A percentile compares a stretch with the other conserved stretches of the same genome.
Evolutionary conservation across 2,113 vertebrate genomes (phyloP).

Genomic region (Corydoras sp.): DNA sequence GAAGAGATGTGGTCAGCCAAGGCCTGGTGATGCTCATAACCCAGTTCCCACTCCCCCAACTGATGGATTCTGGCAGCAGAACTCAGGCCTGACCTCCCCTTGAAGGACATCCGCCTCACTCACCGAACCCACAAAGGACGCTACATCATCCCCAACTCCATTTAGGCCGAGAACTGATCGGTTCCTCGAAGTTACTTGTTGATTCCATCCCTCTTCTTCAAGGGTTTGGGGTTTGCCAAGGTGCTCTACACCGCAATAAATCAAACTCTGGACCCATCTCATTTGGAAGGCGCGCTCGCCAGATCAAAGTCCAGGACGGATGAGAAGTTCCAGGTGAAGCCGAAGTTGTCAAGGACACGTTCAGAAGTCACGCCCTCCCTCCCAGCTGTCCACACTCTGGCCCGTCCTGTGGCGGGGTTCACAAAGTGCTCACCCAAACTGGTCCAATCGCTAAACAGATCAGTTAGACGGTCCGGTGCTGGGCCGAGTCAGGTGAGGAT

Average conservation of each 20-base stretch:
- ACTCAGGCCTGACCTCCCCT: slow-evolving; percentile 63
- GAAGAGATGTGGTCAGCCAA: slow-evolving; percentile 54
- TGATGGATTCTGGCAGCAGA: slow-evolving; percentile 57
- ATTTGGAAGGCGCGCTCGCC: slow-evolving; percentile 6
- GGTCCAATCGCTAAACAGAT: slow-evolving; percentile 51
- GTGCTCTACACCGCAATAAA: neutral
- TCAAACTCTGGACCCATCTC: slow-evolving; percentile 13
- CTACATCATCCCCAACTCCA: slow-evolving; percentile 30
- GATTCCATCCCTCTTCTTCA: slow-evolving; percentile 19
- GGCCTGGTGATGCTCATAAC: slow-evolving; percentile 40
- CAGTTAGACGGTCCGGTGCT: slow-evolving; percentile 47
- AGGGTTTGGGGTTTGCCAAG: neutral
- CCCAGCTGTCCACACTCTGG: slow-evolving; percentile 40
- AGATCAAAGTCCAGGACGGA: neutral
- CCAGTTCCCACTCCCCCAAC: slow-evolving; percentile 50
- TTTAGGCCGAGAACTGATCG: neutral
- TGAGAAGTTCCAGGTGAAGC: slow-evolving; percentile 18
- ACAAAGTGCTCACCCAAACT: slow-evolving; percentile 37
- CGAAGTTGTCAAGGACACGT: slow-evolving; percentile 45
- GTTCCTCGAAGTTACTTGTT: slow-evolving; percentile 33
- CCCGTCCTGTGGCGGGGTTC: slow-evolving; percentile 44
- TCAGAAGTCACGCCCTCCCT: slow-evolving; percentile 17
- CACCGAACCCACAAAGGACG: slow-evolving; percentile 34
- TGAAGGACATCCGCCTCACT: slow-evolving; percentile 55
- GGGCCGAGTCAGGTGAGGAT: slow-evolving; percentile 52